Evolutionary conservation across 92 coral and sea anemone species (phyloP).

Genomic region (Siderastrea siderea): DNA sequence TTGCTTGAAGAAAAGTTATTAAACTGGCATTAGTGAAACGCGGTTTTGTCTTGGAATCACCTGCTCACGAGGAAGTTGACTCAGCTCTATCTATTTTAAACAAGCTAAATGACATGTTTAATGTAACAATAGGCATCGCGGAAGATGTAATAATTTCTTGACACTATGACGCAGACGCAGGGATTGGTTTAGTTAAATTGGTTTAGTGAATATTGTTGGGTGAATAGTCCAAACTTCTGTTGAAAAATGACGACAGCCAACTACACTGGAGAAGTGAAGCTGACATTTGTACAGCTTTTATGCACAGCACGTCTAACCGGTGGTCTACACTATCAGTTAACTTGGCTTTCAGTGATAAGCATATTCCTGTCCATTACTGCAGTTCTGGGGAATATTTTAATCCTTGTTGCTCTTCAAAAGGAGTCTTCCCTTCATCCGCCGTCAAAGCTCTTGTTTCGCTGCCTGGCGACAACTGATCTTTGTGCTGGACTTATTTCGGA

Average conservation of each 20-base stretch:
- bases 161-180: too few relatives aligned
- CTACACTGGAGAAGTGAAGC: neutral
- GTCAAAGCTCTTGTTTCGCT: constrained; percentile 1
- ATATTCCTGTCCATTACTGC: neutral
- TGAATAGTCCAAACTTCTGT: too few relatives aligned
- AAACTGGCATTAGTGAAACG: too few relatives aligned
- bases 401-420: neutral
- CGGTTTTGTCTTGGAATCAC: too few relatives aligned
- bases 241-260: neutral
- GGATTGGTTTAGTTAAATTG: too few relatives aligned
- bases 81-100: too few relatives aligned
- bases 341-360: neutral
- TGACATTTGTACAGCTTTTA: neutral
- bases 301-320: neutral
- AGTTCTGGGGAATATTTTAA: neutral
- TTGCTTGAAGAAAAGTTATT: too few relatives aligned
- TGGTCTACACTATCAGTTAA: neutral
- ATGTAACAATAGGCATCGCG: too few relatives aligned
- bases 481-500: neutral
- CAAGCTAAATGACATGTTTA: too few relatives aligned
- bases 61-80: too few relatives aligned
- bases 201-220: too few relatives aligned
- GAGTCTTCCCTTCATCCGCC: constrained; percentile 1
- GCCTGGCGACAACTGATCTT: neutral
- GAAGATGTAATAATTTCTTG: too few relatives aligned